These are phyloP conservation scores for Neopelma chrysocephalum DNA, from an alignment of 2,797 vertebrate genomes.

Conservation along the genomic window DNA sequence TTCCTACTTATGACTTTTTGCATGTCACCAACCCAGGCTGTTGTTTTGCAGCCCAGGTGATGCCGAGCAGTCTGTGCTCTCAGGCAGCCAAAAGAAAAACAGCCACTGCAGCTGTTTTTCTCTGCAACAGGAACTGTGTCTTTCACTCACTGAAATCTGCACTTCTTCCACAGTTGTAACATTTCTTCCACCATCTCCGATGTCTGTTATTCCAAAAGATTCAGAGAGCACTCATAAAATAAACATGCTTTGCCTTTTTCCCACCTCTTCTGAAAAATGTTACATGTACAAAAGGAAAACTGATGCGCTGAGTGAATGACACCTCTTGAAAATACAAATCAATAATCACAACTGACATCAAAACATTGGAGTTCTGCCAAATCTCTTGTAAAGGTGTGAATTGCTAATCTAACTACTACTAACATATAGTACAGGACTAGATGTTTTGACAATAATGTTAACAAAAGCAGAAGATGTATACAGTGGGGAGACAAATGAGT, in stretches of 20 bases:
- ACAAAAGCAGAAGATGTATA: background rate
- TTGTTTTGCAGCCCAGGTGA: background rate
- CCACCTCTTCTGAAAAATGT: background rate
- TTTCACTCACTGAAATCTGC: background rate
- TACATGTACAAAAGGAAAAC: background rate
- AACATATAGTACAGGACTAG: background rate
- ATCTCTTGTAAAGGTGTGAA: background rate
- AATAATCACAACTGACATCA: slow-evolving; percentile 7
- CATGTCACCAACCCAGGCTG: background rate
- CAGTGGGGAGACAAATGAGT: background rate
- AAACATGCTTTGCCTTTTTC: background rate
- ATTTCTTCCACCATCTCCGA: background rate
- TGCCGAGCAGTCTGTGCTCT: background rate
- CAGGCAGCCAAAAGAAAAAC: background rate
- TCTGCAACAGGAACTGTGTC: background rate
- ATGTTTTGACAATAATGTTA: slow-evolving; percentile 7
- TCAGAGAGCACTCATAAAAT: background rate
- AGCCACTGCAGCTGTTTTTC: background rate
- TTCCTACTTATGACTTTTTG: background rate
- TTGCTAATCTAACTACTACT: background rate
- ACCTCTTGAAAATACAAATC: slow-evolving; percentile 39
- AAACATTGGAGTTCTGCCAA: background rate
- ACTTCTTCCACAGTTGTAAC: background rate
- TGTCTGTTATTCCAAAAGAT: background rate
- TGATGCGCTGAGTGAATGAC: background rate